phyloP scores from a whole-genome alignment of 2,797 vertebrate genomes.

The Propithecus deckenii region DNA sequence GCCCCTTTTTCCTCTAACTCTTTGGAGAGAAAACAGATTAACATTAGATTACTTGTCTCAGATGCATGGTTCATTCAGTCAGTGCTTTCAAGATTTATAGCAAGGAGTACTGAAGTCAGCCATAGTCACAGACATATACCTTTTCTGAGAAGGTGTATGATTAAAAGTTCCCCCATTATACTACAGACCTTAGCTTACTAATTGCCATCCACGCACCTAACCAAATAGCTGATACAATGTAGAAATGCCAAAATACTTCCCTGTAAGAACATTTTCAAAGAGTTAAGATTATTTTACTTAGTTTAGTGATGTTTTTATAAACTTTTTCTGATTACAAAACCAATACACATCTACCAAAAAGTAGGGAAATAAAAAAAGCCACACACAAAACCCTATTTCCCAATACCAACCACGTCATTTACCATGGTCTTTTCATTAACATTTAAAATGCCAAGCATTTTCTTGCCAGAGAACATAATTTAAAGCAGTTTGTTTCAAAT shows the following conservation, averaged over 20 bases:
- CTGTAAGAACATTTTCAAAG: background rate
- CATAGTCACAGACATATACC: background rate
- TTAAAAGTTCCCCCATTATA: background rate
- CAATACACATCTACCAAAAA: background rate
- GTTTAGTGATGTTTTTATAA: background rate
- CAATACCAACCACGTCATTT: background rate
- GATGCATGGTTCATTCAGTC: background rate
- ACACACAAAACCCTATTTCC: background rate
- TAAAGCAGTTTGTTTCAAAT: background rate
- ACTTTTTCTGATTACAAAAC: background rate
- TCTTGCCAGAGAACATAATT: background rate
- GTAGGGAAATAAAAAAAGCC: background rate
- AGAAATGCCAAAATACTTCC: background rate
- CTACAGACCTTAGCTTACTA: background rate
- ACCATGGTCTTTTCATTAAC: background rate
- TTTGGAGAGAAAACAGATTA: conserved; percentile 78
- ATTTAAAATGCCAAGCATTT: conserved; percentile 3
- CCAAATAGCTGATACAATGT: background rate
- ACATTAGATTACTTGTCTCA: background rate
- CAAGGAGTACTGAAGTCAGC: background rate
- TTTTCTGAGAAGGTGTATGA: background rate
- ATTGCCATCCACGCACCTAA: background rate
- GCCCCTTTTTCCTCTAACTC: conserved; percentile 84
- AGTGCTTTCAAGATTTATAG: background rate
- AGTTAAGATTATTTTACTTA: background rate